Percentiles rank a stretch among this genome's conserved stretches.
These are phyloP conservation scores for Heliconius erato DNA, from an alignment of 2,888 invertebrate species.

Conservation along the genomic window DNA sequence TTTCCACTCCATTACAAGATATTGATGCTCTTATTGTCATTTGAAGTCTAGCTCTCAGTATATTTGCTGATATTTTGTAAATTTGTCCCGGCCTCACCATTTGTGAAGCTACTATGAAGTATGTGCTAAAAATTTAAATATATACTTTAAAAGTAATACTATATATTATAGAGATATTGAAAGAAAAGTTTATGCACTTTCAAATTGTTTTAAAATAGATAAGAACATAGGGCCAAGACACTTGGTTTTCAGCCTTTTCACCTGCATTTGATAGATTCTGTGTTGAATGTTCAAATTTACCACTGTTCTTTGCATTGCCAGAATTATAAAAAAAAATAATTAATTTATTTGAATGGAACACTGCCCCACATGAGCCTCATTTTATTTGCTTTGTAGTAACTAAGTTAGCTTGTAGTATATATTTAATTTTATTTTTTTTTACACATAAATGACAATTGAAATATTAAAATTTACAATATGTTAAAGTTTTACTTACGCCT, in stretches of 20 bases:
- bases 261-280: too few relatives aligned
- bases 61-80: slow-evolving; percentile 94
- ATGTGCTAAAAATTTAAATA: slow-evolving; percentile 88
- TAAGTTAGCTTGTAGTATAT: too few relatives aligned
- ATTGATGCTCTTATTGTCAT: slow-evolving; percentile 95
- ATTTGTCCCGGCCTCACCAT: slow-evolving; percentile 97
- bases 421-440: not conserved
- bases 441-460: not conserved
- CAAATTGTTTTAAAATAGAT: not conserved
- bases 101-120: slow-evolving; percentile 96
- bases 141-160: not conserved
- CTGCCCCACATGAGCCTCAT: too few relatives aligned
- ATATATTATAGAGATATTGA: not conserved
- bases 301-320: not conserved
- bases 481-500: slow-evolving; percentile 78
- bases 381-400: too few relatives aligned
- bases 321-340: not conserved
- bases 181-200: not conserved
- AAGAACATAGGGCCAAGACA: too few relatives aligned
- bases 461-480: not conserved
- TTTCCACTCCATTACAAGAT: slow-evolving; percentile 95
- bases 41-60: slow-evolving; percentile 91
- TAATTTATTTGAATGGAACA: not conserved
- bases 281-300: too few relatives aligned
- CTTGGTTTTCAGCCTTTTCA: too few relatives aligned